Percentiles rank a stretch among this genome's conserved stretches.
These are phyloP conservation scores for Enteromius mattozi DNA, from an alignment of 2,797 vertebrate genomes.

Conservation along the genomic window DNA sequence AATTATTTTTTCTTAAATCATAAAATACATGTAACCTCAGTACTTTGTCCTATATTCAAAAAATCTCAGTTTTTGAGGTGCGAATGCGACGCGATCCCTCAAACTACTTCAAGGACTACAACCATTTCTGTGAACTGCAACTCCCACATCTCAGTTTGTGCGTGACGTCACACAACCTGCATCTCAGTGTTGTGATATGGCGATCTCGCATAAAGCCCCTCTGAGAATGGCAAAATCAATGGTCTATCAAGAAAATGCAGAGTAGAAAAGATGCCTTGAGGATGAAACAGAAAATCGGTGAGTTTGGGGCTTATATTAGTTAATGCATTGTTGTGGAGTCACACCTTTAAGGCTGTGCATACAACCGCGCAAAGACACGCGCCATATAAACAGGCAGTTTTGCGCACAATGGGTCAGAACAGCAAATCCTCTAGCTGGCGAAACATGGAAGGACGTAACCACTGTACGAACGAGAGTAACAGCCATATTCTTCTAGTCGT, in stretches of 20 bases:
- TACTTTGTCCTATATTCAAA: neutral
- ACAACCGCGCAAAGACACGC: neutral
- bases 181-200: conserved; percentile 34
- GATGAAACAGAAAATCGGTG: conserved; percentile 4
- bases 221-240: neutral
- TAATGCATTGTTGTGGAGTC: neutral
- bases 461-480: neutral
- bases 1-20: neutral
- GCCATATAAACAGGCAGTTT: conserved; percentile 31
- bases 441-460: neutral
- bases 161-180: conserved; percentile 35
- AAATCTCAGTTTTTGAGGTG: neutral
- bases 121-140: conserved; percentile 23
- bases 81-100: neutral
- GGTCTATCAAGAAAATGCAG: neutral
- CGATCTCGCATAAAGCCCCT: neutral
- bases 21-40: no score
- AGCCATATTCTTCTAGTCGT: neutral
- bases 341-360: neutral
- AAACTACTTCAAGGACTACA: conserved; percentile 13
- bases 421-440: neutral
- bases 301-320: conserved; percentile 8
- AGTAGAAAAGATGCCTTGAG: neutral
- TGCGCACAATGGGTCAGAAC: conserved; percentile 43
- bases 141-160: neutral